phyloP scores from a whole-genome alignment of 2,888 invertebrate genomes.

The Hoplodrina ambigua region DNA sequence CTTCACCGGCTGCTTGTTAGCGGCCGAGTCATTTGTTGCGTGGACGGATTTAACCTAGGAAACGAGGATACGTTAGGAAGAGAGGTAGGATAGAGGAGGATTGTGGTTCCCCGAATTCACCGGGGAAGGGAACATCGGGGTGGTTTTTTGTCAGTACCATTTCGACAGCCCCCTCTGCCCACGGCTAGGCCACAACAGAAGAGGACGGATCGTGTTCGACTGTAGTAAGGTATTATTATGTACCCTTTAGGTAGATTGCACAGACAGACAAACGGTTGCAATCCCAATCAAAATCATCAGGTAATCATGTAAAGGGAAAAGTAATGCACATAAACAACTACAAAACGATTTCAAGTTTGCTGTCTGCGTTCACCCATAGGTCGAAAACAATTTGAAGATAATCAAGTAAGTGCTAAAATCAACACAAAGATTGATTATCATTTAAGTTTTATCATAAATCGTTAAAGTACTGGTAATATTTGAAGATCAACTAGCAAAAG shows the following conservation, averaged over 20 bases:
- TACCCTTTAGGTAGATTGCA: too few species aligned
- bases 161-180: too few species aligned
- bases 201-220: too few species aligned
- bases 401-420: background rate
- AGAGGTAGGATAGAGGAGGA: constrained; percentile 17
- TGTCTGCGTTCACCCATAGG: background rate
- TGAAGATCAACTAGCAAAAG: background rate
- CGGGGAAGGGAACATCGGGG: too few species aligned
- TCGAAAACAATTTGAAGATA: background rate
- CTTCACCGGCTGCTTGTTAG: constrained; percentile 80
- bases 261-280: too few species aligned
- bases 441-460: background rate
- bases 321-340: too few species aligned
- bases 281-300: too few species aligned
- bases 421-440: background rate
- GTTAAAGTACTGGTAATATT: background rate
- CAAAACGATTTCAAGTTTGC: background rate
- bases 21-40: constrained; percentile 85
- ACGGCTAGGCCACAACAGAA: too few species aligned
- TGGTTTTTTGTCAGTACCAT: too few species aligned
- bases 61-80: constrained; percentile 44
- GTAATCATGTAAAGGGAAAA: too few species aligned
- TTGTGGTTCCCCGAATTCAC: too few species aligned
- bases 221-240: background rate
- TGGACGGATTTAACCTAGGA: constrained; percentile 83